These are phyloP conservation scores for Penaeus japonicus DNA, from an alignment of 1,140 invertebrate species.

Conservation along the genomic window DNA sequence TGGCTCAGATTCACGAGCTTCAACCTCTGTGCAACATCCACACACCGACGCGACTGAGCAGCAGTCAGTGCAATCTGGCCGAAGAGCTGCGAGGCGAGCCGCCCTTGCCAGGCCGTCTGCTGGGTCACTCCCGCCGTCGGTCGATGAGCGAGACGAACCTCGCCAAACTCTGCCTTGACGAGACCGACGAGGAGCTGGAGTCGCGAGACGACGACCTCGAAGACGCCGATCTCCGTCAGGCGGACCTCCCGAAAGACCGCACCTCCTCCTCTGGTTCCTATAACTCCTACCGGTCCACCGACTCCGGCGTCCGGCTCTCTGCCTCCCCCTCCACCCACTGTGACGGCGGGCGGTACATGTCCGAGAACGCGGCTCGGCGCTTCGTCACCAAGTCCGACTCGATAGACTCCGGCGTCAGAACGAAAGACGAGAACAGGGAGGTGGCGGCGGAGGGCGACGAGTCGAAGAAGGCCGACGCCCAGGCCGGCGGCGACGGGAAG, in stretches of 20 bases:
- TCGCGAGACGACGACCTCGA: slow-evolving; percentile 58
- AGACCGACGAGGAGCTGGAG: slow-evolving; percentile 58
- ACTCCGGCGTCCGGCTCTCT: slow-evolving; percentile 55
- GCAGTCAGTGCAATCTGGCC: slow-evolving; percentile 47
- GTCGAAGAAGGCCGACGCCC: slow-evolving; percentile 31
- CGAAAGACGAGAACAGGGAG: slow-evolving; percentile 52
- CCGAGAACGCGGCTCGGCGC: slow-evolving; percentile 43
- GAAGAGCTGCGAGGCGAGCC: slow-evolving; percentile 43
- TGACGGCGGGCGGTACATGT: slow-evolving; percentile 50
- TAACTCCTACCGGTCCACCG: slow-evolving; percentile 58
- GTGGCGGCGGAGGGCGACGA: slow-evolving; percentile 41
- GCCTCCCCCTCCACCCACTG: slow-evolving; percentile 58
- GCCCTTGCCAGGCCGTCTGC: slow-evolving; percentile 40
- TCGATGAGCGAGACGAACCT: slow-evolving; percentile 60
- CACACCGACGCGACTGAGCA: slow-evolving; percentile 45
- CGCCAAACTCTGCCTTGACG: slow-evolving; percentile 57
- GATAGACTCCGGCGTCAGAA: slow-evolving; percentile 56
- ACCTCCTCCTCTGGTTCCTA: slow-evolving; percentile 60
- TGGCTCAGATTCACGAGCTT: slow-evolving; percentile 50
- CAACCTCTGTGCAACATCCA: slow-evolving; percentile 48
- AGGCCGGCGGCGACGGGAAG: slow-evolving; percentile 26
- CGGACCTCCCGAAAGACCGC: slow-evolving; percentile 57
- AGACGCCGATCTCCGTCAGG: slow-evolving; percentile 53
- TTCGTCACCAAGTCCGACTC: slow-evolving; percentile 59
- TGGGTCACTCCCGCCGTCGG: slow-evolving; percentile 53